phyloP scores from a whole-genome alignment of 2,797 vertebrate genomes.

The Percopsis omiscomaycus region DNA sequence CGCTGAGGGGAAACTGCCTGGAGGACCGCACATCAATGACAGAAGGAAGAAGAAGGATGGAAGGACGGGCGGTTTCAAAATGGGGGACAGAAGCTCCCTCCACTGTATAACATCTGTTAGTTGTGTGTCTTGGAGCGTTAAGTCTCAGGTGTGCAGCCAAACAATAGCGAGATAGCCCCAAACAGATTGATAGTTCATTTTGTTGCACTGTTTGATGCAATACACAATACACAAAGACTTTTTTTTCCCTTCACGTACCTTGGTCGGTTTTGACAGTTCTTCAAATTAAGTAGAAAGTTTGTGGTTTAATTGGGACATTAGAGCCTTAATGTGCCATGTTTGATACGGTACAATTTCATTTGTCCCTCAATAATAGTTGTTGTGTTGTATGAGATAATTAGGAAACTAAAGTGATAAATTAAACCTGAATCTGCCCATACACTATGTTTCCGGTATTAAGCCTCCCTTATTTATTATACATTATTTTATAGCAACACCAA shows the following conservation, averaged over 20 bases:
- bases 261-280: constrained; percentile 25
- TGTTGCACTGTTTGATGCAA: constrained; percentile 26
- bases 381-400: not conserved
- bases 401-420: constrained; percentile 2
- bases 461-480: not conserved
- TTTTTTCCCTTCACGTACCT: constrained; percentile 9
- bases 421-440: not conserved
- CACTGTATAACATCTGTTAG: constrained; percentile 62
- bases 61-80: constrained; percentile 19
- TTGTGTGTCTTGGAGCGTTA: constrained; percentile 45
- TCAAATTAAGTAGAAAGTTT: not conserved
- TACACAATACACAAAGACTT: not conserved
- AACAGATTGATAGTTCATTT: constrained; percentile 34
- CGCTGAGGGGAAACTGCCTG: constrained; percentile 41
- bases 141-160: constrained; percentile 55
- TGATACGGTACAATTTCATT: constrained; percentile 14
- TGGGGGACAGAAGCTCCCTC: constrained; percentile 37
- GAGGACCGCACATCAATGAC: constrained; percentile 50
- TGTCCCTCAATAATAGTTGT: constrained; percentile 5
- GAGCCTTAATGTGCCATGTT: constrained; percentile 39
- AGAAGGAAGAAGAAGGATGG: constrained; percentile 6
- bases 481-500: not conserved
- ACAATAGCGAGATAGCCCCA: constrained; percentile 27
- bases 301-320: constrained; percentile 41
- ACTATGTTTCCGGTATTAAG: not conserved